phyloP scores from a whole-genome alignment of 2,888 invertebrate species.

The Atrina japonica region DNA sequence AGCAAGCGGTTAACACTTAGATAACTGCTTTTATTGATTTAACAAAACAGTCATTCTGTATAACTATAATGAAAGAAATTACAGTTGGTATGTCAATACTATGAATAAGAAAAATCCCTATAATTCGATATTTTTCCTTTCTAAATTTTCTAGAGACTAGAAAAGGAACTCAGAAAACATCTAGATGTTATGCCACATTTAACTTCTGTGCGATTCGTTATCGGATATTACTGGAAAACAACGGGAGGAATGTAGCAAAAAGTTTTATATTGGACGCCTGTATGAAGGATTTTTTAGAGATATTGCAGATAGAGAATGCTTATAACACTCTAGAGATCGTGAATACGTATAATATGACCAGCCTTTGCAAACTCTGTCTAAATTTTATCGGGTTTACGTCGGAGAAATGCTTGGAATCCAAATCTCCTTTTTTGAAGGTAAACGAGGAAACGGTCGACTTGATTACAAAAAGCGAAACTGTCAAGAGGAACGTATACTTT shows the following conservation, averaged over 20 bases:
- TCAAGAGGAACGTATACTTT: not conserved
- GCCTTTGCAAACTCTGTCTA: not conserved
- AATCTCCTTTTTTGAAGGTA: not conserved
- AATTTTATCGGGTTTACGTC: not conserved
- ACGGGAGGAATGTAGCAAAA: not conserved
- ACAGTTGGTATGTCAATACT: too few species aligned
- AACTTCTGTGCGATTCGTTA: too few species aligned
- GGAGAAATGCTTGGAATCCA: not conserved
- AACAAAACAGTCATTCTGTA: too few species aligned
- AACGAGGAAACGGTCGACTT: not conserved
- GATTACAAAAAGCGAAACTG: constrained; percentile 7
- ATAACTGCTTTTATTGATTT: too few species aligned
- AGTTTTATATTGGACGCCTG: too few species aligned
- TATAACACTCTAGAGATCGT: constrained; percentile 2
- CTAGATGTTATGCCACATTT: too few species aligned
- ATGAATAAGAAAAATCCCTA: too few species aligned
- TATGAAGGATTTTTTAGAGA: constrained; percentile 12
- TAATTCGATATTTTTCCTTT: too few species aligned
- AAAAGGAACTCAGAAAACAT: too few species aligned
- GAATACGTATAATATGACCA: not conserved
- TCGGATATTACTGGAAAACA: not conserved
- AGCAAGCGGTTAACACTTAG: too few species aligned
- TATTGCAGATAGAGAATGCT: not conserved
- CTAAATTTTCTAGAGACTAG: too few species aligned
- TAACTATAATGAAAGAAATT: too few species aligned